Evolutionary conservation across 2,888 invertebrate species (phyloP).

Genomic region (Pegoplata infirma): DNA sequence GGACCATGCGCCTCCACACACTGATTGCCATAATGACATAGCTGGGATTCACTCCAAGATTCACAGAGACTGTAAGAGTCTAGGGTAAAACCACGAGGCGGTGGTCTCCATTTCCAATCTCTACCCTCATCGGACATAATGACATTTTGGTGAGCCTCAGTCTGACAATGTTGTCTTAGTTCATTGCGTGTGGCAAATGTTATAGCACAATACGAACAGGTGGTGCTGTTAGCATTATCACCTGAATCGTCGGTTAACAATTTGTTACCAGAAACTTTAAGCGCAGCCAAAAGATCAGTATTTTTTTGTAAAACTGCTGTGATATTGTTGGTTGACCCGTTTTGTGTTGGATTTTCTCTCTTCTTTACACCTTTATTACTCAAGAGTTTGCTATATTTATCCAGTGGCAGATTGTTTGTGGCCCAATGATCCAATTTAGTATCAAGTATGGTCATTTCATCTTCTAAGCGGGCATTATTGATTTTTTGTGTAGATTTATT

Average conservation of each 20-base stretch:
- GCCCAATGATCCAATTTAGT: constrained; percentile 79
- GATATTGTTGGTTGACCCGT: constrained; percentile 58
- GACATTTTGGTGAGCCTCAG: constrained; percentile 82
- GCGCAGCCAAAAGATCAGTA: constrained; percentile 72
- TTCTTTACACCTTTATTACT: constrained; percentile 71
- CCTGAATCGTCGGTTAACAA: constrained; percentile 51
- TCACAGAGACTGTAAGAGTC: constrained; percentile 84
- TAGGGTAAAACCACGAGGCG: constrained; percentile 83
- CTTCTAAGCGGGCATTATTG: constrained; percentile 77
- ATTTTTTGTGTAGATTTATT: constrained; percentile 74
- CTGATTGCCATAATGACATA: constrained; percentile 84
- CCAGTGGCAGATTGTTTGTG: constrained; percentile 76
- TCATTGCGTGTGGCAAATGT: constrained; percentile 80
- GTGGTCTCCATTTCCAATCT: constrained; percentile 84
- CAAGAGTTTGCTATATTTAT: constrained; percentile 75
- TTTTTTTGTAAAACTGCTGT: constrained; percentile 67
- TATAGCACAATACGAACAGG: constrained; percentile 81
- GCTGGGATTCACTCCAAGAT: constrained; percentile 80
- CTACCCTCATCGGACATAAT: constrained; percentile 85
- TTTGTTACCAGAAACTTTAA: constrained; percentile 72
- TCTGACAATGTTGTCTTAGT: constrained; percentile 81
- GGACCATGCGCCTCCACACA: constrained; percentile 87
- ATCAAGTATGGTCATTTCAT: constrained; percentile 78
- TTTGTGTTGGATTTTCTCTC: constrained; percentile 54
- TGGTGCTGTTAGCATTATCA: constrained; percentile 70